phyloP scores from a whole-genome alignment of 2,797 vertebrate species.

The Gorsachius magnificus region DNA sequence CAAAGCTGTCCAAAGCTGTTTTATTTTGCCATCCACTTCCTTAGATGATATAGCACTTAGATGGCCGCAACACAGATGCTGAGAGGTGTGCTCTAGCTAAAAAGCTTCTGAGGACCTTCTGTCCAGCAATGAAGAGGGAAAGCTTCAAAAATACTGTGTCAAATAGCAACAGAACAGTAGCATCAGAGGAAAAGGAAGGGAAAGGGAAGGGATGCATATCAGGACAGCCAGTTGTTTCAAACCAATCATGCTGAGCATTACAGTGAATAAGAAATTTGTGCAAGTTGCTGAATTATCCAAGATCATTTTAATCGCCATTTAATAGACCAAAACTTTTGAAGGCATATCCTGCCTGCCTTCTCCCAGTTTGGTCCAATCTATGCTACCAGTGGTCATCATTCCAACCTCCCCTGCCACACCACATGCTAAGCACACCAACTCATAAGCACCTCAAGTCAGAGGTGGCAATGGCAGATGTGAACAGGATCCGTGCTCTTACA shows the following conservation, averaged over 20 bases:
- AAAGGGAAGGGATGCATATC: not conserved
- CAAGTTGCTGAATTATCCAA: not conserved
- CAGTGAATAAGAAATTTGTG: not conserved
- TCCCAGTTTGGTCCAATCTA: not conserved
- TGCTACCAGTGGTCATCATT: not conserved
- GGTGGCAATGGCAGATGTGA: not conserved
- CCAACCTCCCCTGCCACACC: not conserved
- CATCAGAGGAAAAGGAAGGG: not conserved
- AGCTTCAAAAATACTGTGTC: not conserved
- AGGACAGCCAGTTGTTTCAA: not conserved
- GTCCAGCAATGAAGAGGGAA: not conserved
- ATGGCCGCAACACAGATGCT: not conserved
- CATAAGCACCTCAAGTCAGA: not conserved
- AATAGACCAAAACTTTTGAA: not conserved
- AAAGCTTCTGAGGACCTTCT: not conserved
- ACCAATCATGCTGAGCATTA: not conserved
- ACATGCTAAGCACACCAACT: not conserved
- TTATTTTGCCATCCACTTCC: not conserved
- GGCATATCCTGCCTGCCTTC: not conserved
- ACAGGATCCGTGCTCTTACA: not conserved
- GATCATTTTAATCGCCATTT: not conserved
- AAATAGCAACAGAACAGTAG: not conserved
- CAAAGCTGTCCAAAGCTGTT: not conserved
- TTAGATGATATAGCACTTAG: not conserved
- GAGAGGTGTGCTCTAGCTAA: not conserved